A percentile compares a stretch with the other conserved stretches of the same genome.
phyloP scores from a whole-genome alignment of 1,140 invertebrate species.

The Telenomus remus region DNA sequence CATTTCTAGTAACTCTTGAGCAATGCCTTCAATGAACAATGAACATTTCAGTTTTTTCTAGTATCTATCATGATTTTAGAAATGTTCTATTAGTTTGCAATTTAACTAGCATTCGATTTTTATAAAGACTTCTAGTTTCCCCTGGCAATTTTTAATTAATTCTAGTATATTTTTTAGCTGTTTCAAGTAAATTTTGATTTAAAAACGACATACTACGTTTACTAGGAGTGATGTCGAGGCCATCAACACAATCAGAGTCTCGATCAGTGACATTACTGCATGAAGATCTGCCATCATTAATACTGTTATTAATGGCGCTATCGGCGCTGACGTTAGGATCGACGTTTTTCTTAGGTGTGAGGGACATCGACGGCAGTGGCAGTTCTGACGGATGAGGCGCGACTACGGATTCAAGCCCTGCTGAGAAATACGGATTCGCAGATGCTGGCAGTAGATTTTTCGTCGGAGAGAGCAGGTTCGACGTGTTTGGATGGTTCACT shows the following conservation, averaged over 20 bases:
- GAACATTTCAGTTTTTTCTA: no score
- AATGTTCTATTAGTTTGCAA: no score
- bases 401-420: conserved; percentile 62
- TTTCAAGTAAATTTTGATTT: not conserved
- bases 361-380: conserved; percentile 68
- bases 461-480: conserved; percentile 68
- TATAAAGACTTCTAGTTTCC: no score
- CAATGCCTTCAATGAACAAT: no score
- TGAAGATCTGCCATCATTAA: conserved; percentile 32
- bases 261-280: conserved; percentile 30
- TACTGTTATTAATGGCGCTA: conserved; percentile 35
- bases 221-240: conserved; percentile 62
- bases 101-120: no score
- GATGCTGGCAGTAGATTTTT: conserved; percentile 69
- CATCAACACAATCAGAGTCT: conserved; percentile 58
- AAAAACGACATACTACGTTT: conserved; percentile 63
- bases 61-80: no score
- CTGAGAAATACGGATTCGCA: conserved; percentile 68
- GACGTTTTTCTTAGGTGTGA: conserved; percentile 65
- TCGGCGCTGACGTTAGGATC: conserved; percentile 34
- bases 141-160: no score
- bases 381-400: conserved; percentile 73
- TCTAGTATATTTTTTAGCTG: not conserved
- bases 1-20: no score
- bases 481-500: conserved; percentile 44